These are phyloP conservation scores for Leucoma salicis DNA, from an alignment of 2,888 invertebrate genomes.

Conservation along the genomic window DNA sequence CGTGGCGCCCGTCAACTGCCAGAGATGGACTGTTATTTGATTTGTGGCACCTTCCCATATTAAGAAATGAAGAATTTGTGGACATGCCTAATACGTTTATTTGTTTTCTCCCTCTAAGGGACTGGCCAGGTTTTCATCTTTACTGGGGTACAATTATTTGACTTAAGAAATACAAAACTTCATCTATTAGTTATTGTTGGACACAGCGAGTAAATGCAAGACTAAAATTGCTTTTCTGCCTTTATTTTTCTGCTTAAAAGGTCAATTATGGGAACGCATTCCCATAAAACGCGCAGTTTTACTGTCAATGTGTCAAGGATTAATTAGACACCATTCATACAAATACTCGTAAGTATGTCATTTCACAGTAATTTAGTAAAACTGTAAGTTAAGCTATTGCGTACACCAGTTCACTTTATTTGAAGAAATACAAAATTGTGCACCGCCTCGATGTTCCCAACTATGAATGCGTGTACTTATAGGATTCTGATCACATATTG, in stretches of 20 bases:
- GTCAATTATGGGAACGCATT: no score
- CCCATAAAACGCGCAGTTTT: no score
- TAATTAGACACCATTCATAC: no score
- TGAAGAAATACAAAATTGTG: not conserved
- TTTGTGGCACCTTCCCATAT: slow-evolving; percentile 33
- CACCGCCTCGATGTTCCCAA: not conserved
- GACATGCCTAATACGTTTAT: not conserved
- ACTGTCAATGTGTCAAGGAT: no score
- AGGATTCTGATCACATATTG: not conserved
- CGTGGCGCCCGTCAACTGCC: slow-evolving; percentile 34
- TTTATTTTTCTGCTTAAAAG: no score
- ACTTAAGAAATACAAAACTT: not conserved
- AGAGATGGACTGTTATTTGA: slow-evolving; percentile 31
- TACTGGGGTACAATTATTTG: not conserved
- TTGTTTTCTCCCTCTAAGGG: not conserved
- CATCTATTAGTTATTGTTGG: not conserved
- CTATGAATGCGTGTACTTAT: not conserved
- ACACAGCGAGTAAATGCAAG: no score
- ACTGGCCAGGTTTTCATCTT: not conserved
- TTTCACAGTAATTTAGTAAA: not conserved
- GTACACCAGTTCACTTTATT: not conserved
- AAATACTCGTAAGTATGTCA: not conserved
- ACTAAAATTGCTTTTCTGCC: no score
- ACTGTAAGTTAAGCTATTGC: not conserved
- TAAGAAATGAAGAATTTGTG: slow-evolving; percentile 11